Evolutionary conservation across 2,888 invertebrate genomes (phyloP).

Genomic region (Trichopria drosophilae): DNA sequence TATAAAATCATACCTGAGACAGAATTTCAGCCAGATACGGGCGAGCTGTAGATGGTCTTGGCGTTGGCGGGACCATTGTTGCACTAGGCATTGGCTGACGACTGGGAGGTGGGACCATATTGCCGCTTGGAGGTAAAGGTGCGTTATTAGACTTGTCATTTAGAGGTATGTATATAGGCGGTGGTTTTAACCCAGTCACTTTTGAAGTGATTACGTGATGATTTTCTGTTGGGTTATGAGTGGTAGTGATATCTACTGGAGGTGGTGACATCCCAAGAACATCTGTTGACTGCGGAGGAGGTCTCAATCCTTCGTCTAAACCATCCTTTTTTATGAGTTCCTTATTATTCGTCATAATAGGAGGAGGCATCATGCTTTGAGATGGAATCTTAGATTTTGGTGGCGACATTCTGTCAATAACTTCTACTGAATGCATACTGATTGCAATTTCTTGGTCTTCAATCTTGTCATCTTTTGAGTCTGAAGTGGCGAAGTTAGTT

Average conservation of each 20-base stretch:
- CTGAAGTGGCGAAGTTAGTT: conserved; percentile 45
- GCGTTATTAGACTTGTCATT: conserved; percentile 44
- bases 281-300: conserved; percentile 49
- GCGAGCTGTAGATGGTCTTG: conserved; percentile 45
- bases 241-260: conserved; percentile 50
- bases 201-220: conserved; percentile 34
- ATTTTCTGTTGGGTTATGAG: conserved; percentile 40
- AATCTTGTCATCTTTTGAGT: conserved; percentile 30
- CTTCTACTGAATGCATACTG: conserved; percentile 1
- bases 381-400: conserved; percentile 42
- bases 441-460: conserved; percentile 8
- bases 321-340: conserved; percentile 35
- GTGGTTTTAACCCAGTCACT: conserved; percentile 47
- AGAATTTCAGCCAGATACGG: conserved; percentile 53
- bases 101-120: conserved; percentile 32
- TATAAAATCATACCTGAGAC: conserved; percentile 45
- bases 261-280: conserved; percentile 55
- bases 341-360: not conserved
- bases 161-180: conserved; percentile 51
- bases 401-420: conserved; percentile 19
- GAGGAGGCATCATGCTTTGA: conserved; percentile 51
- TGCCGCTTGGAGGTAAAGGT: conserved; percentile 38
- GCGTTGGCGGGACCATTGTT: conserved; percentile 49
- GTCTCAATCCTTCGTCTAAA: conserved; percentile 45
- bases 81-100: no score